Percentiles rank a stretch among this genome's conserved stretches.
Evolutionary conservation across 2,888 invertebrate species (phyloP).

Genomic region (Torymus tubicola): DNA sequence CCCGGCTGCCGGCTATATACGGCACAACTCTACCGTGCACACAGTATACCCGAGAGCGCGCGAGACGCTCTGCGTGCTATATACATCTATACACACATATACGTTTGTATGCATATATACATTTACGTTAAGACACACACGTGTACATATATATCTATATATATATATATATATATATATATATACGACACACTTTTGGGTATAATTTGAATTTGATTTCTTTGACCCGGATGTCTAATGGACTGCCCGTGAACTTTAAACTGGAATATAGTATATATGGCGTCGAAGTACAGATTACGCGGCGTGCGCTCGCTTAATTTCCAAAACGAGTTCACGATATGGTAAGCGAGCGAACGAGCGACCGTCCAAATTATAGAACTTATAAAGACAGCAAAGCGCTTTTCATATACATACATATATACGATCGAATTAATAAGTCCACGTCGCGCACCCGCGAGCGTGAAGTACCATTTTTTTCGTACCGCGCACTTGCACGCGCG

Average conservation of each 20-base stretch:
- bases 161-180: too few relatives aligned
- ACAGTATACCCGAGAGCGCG: background rate
- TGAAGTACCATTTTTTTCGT: background rate
- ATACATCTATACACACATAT: too few relatives aligned
- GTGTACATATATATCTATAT: too few relatives aligned
- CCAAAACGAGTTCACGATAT: constrained; percentile 9
- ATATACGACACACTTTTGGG: constrained; percentile 44
- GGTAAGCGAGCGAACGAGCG: background rate
- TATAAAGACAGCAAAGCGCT: background rate
- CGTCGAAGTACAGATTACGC: constrained; percentile 33
- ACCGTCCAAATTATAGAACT: constrained; percentile 7
- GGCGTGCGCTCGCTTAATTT: constrained; percentile 4
- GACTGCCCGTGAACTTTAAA: constrained; percentile 41
- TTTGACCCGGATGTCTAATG: constrained; percentile 53
- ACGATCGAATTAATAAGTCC: constrained; percentile 23
- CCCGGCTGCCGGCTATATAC: too few relatives aligned
- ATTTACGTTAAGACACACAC: too few relatives aligned
- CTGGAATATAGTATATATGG: constrained; percentile 12
- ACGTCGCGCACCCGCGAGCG: background rate
- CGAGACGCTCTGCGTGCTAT: too few relatives aligned
- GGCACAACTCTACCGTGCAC: background rate
- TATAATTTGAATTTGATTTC: constrained; percentile 56
- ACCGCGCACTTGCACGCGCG: too few relatives aligned
- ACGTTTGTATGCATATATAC: too few relatives aligned
- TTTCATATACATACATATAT: too few relatives aligned